These are phyloP conservation scores for Potorous gilbertii DNA, from an alignment of 2,797 vertebrate species.

Conservation along the genomic window DNA sequence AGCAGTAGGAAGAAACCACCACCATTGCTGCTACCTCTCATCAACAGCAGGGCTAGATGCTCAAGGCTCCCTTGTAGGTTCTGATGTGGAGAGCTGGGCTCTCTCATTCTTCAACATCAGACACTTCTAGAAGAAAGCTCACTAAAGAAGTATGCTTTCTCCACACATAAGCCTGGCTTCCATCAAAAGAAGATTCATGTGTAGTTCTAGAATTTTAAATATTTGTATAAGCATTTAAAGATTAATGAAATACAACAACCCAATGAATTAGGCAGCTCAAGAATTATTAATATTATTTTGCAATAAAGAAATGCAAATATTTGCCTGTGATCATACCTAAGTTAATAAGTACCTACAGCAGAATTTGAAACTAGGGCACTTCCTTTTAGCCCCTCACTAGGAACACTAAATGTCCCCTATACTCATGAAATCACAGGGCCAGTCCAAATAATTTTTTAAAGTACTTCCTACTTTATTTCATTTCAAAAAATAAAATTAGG, in stretches of 20 bases:
- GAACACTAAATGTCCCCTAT: not conserved
- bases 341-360: not conserved
- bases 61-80: not conserved
- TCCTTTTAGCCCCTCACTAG: not conserved
- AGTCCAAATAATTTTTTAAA: not conserved
- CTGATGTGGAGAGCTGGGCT: not conserved
- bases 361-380: not conserved
- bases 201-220: not conserved
- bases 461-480: slow-evolving; percentile 22
- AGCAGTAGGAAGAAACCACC: not conserved
- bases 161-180: not conserved
- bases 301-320: not conserved
- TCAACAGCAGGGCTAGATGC: not conserved
- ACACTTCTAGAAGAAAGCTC: not conserved
- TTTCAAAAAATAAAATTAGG: slow-evolving; percentile 17
- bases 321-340: not conserved
- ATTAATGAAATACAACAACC: not conserved
- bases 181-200: not conserved
- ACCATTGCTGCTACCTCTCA: not conserved
- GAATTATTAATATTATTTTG: not conserved
- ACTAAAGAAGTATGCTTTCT: not conserved
- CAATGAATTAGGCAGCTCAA: not conserved
- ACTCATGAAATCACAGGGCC: not conserved
- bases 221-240: not conserved
- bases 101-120: not conserved